Conservation (phyloP, 2,888 invertebrate genomes). For the Thalpophila matura region DNA sequence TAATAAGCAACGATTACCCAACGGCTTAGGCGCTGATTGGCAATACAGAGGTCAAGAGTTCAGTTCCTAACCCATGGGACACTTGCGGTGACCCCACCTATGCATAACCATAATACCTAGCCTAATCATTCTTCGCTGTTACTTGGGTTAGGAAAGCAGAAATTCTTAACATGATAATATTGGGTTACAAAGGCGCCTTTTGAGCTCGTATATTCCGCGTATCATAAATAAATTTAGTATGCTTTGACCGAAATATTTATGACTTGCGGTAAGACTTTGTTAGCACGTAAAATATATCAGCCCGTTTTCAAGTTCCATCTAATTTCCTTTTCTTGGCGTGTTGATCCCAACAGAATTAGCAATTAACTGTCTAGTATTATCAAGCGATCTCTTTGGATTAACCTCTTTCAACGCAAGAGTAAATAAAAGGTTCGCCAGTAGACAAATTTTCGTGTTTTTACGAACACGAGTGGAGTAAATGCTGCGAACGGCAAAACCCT, state of each 20-base stretch:
- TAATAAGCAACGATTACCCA: constrained; percentile 41
- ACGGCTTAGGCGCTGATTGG: constrained; percentile 29
- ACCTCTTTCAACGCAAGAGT: constrained; percentile 13
- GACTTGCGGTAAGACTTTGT: neutral
- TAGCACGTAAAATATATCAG: neutral
- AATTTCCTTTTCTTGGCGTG: constrained; percentile 4
- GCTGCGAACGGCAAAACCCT: constrained; percentile 8
- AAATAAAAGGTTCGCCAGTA: constrained; percentile 15
- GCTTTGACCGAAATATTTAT: neutral
- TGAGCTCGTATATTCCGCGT: neutral
- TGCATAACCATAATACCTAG: neutral
- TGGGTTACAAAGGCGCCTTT: neutral
- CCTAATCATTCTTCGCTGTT: constrained; percentile 5
- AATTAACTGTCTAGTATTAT: constrained; percentile 38
- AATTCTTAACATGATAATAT: neutral
- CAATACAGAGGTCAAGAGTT: constrained; percentile 2
- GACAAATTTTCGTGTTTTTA: constrained; percentile 2
- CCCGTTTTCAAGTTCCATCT: neutral
- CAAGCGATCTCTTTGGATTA: constrained; percentile 20
- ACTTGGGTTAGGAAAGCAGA: neutral
- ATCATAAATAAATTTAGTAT: neutral
- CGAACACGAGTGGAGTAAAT: constrained; percentile 4
- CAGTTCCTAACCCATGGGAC: neutral
- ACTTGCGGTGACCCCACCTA: constrained; percentile 7
- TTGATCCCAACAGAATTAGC: constrained; percentile 7